phyloP scores from a whole-genome alignment of 1,140 invertebrate species.

The Cydia amplana region DNA sequence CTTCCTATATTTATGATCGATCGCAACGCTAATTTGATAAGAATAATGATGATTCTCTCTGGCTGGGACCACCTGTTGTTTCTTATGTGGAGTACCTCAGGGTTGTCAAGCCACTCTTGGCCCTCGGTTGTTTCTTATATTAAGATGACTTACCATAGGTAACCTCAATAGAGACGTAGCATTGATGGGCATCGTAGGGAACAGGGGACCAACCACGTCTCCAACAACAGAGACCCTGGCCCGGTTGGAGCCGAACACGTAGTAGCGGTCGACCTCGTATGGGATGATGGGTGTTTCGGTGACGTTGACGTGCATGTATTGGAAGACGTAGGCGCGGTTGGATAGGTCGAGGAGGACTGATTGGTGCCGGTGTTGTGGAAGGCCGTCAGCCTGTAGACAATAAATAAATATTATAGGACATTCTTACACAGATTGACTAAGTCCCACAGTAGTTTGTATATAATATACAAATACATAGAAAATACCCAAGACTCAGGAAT shows the following conservation, averaged over 20 bases:
- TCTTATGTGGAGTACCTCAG: too few relatives aligned
- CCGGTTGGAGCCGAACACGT: slow-evolving; percentile 95
- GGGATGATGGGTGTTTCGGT: slow-evolving; percentile 95
- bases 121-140: too few relatives aligned
- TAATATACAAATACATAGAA: too few relatives aligned
- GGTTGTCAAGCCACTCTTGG: too few relatives aligned
- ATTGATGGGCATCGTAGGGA: slow-evolving; percentile 95
- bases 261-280: slow-evolving; percentile 90
- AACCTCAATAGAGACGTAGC: slow-evolving; percentile 88
- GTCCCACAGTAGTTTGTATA: too few relatives aligned
- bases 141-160: slow-evolving; percentile 81
- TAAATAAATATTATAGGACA: neutral
- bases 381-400: slow-evolving; percentile 88
- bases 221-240: slow-evolving; percentile 94
- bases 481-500: too few relatives aligned
- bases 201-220: slow-evolving; percentile 96
- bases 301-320: slow-evolving; percentile 97
- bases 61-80: too few relatives aligned
- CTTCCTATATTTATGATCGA: too few relatives aligned
- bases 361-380: slow-evolving; percentile 95
- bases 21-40: too few relatives aligned
- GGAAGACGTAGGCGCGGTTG: slow-evolving; percentile 94
- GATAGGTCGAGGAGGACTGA: slow-evolving; percentile 95
- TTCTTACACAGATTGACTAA: too few relatives aligned
- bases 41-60: too few relatives aligned